These are phyloP conservation scores for Rhinoptilus africanus DNA, from an alignment of 2,113 vertebrate species.

Conservation along the genomic window DNA sequence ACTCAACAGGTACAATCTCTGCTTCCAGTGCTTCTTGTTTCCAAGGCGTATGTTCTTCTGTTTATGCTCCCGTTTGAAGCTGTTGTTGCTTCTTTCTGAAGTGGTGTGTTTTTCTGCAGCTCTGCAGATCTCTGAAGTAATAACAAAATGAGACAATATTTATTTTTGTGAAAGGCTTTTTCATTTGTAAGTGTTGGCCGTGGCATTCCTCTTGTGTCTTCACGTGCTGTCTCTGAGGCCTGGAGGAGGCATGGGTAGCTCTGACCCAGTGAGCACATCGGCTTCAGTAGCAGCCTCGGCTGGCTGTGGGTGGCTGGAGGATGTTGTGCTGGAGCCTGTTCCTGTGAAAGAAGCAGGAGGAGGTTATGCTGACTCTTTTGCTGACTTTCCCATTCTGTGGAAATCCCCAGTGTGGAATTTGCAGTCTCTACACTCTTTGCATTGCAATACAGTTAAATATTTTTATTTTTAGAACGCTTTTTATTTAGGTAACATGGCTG, in stretches of 20 bases:
- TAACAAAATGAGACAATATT: background rate
- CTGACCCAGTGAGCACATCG: background rate
- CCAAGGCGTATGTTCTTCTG: background rate
- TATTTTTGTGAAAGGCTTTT: background rate
- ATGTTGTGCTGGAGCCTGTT: background rate
- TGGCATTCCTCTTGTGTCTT: background rate
- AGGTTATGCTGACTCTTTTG: background rate
- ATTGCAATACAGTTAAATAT: background rate
- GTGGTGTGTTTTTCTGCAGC: background rate
- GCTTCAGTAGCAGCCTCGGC: background rate
- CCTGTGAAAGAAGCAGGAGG: background rate
- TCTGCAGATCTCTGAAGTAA: background rate
- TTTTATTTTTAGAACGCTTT: background rate
- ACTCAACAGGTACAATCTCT: background rate
- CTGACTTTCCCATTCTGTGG: background rate
- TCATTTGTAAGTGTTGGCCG: rapidly evolving
- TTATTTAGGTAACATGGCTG: background rate
- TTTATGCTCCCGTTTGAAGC: background rate
- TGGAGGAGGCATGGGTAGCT: background rate
- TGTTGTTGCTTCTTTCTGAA: background rate
- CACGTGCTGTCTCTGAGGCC: background rate
- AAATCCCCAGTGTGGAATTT: background rate
- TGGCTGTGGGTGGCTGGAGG: background rate
- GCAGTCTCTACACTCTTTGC: background rate
- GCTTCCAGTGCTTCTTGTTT: background rate